phyloP scores from a whole-genome alignment of 2,797 vertebrate genomes.

The Pelochelys cantorii region DNA sequence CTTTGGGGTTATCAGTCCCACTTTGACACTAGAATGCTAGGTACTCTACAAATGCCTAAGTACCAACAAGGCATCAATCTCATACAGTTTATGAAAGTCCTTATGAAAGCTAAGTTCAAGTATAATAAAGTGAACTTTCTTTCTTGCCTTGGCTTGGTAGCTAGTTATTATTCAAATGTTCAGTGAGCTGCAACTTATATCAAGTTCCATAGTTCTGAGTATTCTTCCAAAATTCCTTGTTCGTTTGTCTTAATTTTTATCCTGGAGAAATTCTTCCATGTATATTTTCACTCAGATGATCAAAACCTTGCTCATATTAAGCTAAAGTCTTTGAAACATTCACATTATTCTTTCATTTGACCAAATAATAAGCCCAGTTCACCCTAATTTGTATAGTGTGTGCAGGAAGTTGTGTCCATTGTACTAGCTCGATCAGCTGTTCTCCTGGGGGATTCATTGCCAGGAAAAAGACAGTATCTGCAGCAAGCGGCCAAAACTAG shows the following conservation, averaged over 20 bases:
- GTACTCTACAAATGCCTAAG: background rate
- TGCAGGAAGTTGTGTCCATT: background rate
- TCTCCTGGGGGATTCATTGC: background rate
- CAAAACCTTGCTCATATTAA: background rate
- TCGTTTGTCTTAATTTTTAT: background rate
- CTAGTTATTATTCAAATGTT: background rate
- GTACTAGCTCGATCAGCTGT: too few relatives aligned
- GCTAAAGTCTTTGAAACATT: background rate
- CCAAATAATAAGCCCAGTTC: background rate
- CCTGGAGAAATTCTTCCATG: background rate
- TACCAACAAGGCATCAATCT: background rate
- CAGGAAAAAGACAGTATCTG: background rate
- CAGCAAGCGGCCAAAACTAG: background rate
- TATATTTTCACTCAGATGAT: background rate
- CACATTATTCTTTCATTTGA: too few relatives aligned
- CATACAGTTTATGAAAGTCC: background rate
- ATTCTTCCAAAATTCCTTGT: background rate
- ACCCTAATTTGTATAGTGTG: background rate
- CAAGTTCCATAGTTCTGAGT: background rate
- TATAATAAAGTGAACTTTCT: background rate
- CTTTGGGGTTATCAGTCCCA: background rate
- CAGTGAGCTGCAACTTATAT: background rate
- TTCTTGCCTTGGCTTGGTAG: background rate
- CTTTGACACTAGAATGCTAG: too few relatives aligned
- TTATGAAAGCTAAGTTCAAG: background rate